Conservation (phyloP, 2,888 invertebrate species). For the Rotaria magnacalcarata region DNA sequence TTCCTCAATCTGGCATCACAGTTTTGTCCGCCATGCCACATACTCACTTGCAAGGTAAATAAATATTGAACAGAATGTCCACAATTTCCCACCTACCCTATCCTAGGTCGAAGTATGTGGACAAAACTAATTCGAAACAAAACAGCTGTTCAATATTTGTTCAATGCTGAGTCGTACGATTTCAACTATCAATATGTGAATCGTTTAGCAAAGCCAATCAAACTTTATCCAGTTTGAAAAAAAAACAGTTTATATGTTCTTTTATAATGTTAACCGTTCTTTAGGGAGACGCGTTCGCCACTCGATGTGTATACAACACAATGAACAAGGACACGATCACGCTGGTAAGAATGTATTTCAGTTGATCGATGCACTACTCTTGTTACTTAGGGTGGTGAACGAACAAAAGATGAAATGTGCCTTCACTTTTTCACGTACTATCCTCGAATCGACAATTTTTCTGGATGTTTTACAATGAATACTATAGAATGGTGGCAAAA, state of each 20-base stretch:
- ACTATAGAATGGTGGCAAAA: conserved; percentile 3
- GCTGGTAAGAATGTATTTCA: not conserved
- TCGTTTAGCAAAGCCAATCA: not conserved
- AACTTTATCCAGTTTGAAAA: no score
- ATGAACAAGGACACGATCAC: conserved; percentile 34
- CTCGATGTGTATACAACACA: conserved; percentile 38
- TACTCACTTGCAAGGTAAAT: conserved; percentile 27
- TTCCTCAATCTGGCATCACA: conserved; percentile 5
- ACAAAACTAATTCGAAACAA: conserved; percentile 43
- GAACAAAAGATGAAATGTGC: conserved; percentile 43
- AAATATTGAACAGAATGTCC: no score
- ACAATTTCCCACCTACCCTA: no score
- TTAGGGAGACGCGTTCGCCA: conserved; percentile 36
- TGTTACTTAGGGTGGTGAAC: conserved; percentile 39
- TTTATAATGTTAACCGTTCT: no score
- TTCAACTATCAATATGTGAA: conserved; percentile 44
- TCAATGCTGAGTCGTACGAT: conserved; percentile 36
- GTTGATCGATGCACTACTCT: not conserved
- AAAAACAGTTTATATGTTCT: no score
- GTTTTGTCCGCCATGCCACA: conserved; percentile 29
- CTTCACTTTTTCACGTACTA: conserved; percentile 39
- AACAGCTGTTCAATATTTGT: conserved; percentile 37
- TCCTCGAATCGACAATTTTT: conserved; percentile 36
- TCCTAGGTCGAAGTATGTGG: not conserved
- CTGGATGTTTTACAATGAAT: conserved; percentile 19